A percentile compares a stretch with the other conserved stretches of the same genome.
Conservation (phyloP, 1,140 invertebrate species). For the Nomia melanderi region DNA sequence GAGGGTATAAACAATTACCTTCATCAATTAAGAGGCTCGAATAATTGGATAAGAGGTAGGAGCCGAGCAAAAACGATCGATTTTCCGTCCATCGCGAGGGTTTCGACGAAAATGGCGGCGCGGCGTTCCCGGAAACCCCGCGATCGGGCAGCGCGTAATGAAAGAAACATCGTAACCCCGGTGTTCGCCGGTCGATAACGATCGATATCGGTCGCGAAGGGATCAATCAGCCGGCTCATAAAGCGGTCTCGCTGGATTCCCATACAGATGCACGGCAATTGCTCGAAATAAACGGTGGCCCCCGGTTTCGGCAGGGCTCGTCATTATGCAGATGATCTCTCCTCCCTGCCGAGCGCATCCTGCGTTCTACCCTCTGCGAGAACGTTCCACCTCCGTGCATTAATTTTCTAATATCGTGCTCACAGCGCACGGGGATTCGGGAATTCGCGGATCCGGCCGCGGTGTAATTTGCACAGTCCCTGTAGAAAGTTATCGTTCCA, state of each 20-base stretch:
- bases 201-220: slow-evolving; percentile 29
- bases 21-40: too few relatives aligned
- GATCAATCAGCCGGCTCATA: slow-evolving; percentile 31
- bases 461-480: background rate
- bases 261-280: slow-evolving; percentile 27
- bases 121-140: background rate
- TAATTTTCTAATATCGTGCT: slow-evolving; percentile 19
- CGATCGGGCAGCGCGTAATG: slow-evolving; percentile 23
- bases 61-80: background rate
- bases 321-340: slow-evolving; percentile 40
- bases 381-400: background rate
- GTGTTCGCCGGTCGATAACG: slow-evolving; percentile 13
- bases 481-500: background rate
- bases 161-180: slow-evolving; percentile 35
- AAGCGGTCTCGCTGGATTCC: slow-evolving; percentile 9
- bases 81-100: background rate
- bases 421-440: background rate
- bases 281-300: slow-evolving; percentile 34
- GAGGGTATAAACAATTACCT: too few relatives aligned
- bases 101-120: slow-evolving; percentile 4
- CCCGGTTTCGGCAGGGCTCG: background rate
- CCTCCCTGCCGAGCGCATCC: background rate
- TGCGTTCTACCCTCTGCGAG: background rate
- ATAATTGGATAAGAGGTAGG: background rate
- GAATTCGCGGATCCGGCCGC: background rate